Evolutionary conservation across 2,888 invertebrate genomes (phyloP).

Genomic region (Phortica okadai): DNA sequence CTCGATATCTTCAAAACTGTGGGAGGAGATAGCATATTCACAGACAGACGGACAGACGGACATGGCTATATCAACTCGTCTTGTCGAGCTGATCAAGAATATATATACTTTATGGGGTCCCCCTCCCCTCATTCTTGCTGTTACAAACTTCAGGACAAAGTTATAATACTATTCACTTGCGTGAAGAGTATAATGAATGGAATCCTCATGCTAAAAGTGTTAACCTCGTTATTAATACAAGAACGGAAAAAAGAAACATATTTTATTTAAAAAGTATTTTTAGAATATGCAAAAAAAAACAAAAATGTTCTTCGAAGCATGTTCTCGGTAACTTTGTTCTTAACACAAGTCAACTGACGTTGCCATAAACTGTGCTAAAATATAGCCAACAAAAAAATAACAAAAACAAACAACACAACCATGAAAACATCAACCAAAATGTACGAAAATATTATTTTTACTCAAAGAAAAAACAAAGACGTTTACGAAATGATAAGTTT

Average conservation of each 20-base stretch:
- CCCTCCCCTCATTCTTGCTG: too few species aligned
- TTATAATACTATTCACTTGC: too few species aligned
- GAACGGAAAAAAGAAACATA: not conserved
- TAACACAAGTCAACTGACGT: not conserved
- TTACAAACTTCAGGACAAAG: too few species aligned
- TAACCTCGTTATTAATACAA: too few species aligned
- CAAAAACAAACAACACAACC: not conserved
- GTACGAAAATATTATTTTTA: not conserved
- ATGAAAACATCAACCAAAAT: not conserved
- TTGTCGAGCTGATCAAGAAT: too few species aligned
- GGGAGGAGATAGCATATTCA: too few species aligned
- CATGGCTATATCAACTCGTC: too few species aligned
- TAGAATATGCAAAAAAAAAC: not conserved
- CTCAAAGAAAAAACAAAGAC: slow-evolving; percentile 53
- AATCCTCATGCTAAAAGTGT: too few species aligned
- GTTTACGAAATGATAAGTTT: slow-evolving; percentile 66
- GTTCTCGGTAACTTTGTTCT: not conserved
- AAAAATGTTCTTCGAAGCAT: not conserved
- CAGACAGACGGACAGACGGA: too few species aligned
- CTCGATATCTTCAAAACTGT: too few species aligned
- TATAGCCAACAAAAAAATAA: not conserved
- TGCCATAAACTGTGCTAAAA: not conserved
- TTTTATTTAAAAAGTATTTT: not conserved
- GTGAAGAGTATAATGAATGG: too few species aligned
- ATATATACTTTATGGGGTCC: too few species aligned